A percentile compares a stretch with the other conserved stretches of the same genome.
phyloP scores from a whole-genome alignment of 2,888 invertebrate species.

The Ectobius pallidus region DNA sequence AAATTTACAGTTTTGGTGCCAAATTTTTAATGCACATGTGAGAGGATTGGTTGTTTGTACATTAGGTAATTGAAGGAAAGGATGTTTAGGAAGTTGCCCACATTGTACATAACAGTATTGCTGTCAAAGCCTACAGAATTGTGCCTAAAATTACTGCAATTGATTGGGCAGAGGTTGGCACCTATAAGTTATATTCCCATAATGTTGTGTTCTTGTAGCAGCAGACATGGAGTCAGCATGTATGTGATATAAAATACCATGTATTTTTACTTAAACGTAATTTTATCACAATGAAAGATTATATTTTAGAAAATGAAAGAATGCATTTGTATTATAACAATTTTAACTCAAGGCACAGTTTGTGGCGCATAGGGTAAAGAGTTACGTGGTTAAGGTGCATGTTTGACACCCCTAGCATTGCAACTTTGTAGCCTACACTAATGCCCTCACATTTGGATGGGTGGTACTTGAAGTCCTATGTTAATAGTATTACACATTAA shows the following conservation, averaged over 20 bases:
- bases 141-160: not conserved
- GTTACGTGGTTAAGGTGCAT: not conserved
- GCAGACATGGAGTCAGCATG: too few species aligned
- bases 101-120: too few species aligned
- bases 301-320: conserved; percentile 12
- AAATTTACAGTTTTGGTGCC: too few species aligned
- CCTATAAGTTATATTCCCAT: not conserved
- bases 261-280: conserved; percentile 14
- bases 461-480: too few species aligned
- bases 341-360: conserved; percentile 5
- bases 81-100: too few species aligned
- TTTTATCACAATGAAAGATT: conserved; percentile 5
- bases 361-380: not conserved
- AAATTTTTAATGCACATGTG: too few species aligned
- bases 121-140: not conserved
- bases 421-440: conserved; percentile 2
- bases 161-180: conserved; percentile 11
- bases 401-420: conserved; percentile 18
- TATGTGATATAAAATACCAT: not conserved
- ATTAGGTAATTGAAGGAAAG: too few species aligned
- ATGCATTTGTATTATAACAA: conserved; percentile 14
- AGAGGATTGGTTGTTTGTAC: too few species aligned
- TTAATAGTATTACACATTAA: too few species aligned
- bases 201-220: too few species aligned
- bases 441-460: too few species aligned